Conservation (phyloP, 2,113 vertebrate genomes). For the Apteryx mantelli region DNA sequence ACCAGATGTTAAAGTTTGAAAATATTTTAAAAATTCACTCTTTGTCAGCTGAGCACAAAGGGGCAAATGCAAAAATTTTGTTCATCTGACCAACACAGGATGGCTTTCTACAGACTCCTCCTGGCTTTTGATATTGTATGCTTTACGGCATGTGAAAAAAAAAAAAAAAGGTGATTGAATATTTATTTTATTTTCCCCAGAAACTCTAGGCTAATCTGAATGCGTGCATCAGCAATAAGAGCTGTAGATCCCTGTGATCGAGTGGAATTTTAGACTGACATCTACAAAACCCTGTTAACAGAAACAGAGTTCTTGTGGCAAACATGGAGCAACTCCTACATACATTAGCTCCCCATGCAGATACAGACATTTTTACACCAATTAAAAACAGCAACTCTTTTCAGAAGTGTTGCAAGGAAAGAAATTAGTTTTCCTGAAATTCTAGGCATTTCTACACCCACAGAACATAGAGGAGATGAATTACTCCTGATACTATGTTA, state of each 20-base stretch:
- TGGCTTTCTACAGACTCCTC: background rate
- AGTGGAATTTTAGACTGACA: background rate
- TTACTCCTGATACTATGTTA: background rate
- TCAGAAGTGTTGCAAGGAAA: background rate
- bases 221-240: background rate
- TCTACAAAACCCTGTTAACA: background rate
- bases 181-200: background rate
- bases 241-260: background rate
- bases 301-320: background rate
- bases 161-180: background rate
- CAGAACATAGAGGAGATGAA: background rate
- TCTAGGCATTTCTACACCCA: constrained; percentile 11
- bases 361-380: background rate
- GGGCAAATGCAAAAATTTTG: background rate
- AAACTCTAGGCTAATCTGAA: background rate
- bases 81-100: background rate
- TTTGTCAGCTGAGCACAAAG: background rate
- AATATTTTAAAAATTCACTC: background rate
- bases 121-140: background rate
- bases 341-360: background rate
- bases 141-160: background rate
- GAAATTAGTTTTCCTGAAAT: background rate
- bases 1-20: background rate
- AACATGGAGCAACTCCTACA: background rate
- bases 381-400: background rate